Percentiles rank a stretch among this genome's conserved stretches.
These are phyloP conservation scores for Baronia brevicornis DNA, from an alignment of 2,888 invertebrate genomes.

Conservation along the genomic window DNA sequence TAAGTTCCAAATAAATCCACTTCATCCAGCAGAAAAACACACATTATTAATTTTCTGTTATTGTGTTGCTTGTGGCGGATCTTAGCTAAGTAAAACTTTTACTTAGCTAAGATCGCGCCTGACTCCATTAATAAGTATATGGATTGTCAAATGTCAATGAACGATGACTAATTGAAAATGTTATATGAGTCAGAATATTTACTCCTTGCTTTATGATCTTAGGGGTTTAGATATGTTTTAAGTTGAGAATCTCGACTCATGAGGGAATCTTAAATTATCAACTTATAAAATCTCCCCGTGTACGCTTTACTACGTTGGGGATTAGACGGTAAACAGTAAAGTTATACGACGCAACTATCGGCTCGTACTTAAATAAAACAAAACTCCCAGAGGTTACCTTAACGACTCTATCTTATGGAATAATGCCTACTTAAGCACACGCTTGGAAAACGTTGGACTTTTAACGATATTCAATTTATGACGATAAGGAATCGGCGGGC, in stretches of 20 bases:
- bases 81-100: no score
- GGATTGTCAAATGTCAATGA: no score
- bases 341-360: slow-evolving; percentile 50
- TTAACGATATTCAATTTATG: slow-evolving; percentile 74
- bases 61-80: no score
- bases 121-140: no score
- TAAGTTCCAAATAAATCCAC: no score
- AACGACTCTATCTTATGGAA: slow-evolving; percentile 60
- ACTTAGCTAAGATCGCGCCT: no score
- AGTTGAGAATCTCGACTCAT: slow-evolving; percentile 17
- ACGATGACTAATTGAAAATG: background rate
- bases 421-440: slow-evolving; percentile 58
- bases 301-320: slow-evolving; percentile 37
- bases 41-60: no score
- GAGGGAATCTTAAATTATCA: slow-evolving; percentile 29
- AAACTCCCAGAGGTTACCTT: slow-evolving; percentile 32
- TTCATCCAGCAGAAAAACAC: no score
- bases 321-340: slow-evolving; percentile 53
- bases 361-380: slow-evolving; percentile 20
- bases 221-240: slow-evolving; percentile 1
- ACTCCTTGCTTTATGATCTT: slow-evolving; percentile 1
- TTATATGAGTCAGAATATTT: no score
- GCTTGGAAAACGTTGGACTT: slow-evolving; percentile 39
- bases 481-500: slow-evolving; percentile 54
- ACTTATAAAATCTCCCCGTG: slow-evolving; percentile 30